These are phyloP conservation scores for Sipha flava DNA, from an alignment of 1,140 invertebrate genomes.

Conservation along the genomic window DNA sequence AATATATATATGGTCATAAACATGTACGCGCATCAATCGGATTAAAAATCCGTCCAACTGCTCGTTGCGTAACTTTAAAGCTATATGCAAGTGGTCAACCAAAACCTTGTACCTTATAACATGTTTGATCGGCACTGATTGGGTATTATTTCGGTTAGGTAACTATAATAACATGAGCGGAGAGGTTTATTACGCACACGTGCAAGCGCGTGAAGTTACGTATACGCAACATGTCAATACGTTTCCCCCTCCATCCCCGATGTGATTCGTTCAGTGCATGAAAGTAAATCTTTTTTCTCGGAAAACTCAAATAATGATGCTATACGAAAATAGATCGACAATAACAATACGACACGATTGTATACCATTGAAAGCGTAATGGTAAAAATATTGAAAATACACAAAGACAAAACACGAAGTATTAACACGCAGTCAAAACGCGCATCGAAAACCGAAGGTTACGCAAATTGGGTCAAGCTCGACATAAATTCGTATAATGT, in stretches of 20 bases:
- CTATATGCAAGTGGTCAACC: neutral
- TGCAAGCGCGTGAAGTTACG: no score
- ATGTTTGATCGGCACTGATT: neutral
- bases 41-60: constrained; percentile 23
- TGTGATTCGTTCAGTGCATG: neutral
- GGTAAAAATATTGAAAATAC: no score
- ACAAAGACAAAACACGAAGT: no score
- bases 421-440: no score
- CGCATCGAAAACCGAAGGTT: neutral
- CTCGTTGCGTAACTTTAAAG: constrained; percentile 13
- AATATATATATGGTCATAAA: no score
- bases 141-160: constrained; percentile 12
- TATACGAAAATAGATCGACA: no score
- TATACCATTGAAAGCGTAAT: no score
- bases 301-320: neutral
- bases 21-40: neutral
- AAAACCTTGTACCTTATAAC: neutral
- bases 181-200: neutral
- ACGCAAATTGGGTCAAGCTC: neutral
- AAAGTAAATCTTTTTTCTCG: neutral
- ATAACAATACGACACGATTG: no score
- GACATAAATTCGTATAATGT: neutral
- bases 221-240: neutral
- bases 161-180: neutral
- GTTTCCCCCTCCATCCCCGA: no score